phyloP scores from a whole-genome alignment of 2,888 invertebrate species.

The Furcula furcula region DNA sequence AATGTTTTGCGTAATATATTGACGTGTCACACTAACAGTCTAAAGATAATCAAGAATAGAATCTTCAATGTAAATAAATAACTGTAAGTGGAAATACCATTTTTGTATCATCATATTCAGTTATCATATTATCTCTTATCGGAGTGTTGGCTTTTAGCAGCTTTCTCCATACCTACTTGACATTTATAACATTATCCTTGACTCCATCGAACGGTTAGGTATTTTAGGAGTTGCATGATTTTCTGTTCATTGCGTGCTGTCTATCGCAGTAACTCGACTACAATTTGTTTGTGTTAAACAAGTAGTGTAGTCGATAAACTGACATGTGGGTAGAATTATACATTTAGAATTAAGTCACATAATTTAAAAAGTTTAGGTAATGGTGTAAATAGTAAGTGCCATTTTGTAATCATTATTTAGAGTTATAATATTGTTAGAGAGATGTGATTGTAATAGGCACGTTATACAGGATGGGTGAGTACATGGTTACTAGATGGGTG shows the following conservation, averaged over 20 bases:
- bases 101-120: neutral
- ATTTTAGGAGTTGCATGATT: slow-evolving; percentile 29
- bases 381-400: slow-evolving; percentile 65
- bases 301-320: slow-evolving; percentile 55
- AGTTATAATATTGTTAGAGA: slow-evolving; percentile 13
- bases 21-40: neutral
- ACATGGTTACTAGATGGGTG: no score
- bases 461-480: no score
- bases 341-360: slow-evolving; percentile 30
- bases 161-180: slow-evolving; percentile 1
- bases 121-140: neutral
- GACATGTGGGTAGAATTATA: slow-evolving; percentile 18
- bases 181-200: slow-evolving; percentile 3
- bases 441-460: slow-evolving; percentile 18
- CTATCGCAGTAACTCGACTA: slow-evolving; percentile 46
- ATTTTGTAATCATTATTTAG: slow-evolving; percentile 48
- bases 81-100: neutral
- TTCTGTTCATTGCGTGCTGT: slow-evolving; percentile 40
- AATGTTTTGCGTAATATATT: neutral
- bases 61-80: neutral
- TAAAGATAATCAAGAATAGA: neutral
- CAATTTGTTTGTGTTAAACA: slow-evolving; percentile 67
- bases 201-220: slow-evolving; percentile 5
- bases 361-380: slow-evolving; percentile 33
- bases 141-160: neutral